Percentiles rank a stretch among this genome's conserved stretches.
phyloP scores from a whole-genome alignment of 1,140 invertebrate genomes.

The Asbolus verrucosus region DNA sequence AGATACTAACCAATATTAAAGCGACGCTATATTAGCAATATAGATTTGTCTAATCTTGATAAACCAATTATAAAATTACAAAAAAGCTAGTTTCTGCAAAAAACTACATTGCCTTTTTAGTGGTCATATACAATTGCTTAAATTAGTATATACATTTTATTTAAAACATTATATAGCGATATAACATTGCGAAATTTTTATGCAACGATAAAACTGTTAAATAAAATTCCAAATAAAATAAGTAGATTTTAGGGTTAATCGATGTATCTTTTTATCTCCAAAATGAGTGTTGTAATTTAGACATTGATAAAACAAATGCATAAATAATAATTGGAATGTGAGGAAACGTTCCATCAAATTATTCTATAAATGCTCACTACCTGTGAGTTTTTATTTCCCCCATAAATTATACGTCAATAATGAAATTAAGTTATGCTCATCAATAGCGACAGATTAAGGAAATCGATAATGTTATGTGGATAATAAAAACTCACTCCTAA shows the following conservation, averaged over 20 bases:
- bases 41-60: conserved; percentile 37
- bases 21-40: no score
- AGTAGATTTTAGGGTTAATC: conserved; percentile 17
- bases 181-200: conserved; percentile 25
- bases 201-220: background rate
- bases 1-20: conserved; percentile 37
- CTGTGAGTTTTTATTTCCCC: conserved; percentile 23
- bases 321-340: conserved; percentile 39
- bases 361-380: conserved; percentile 23
- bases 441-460: background rate
- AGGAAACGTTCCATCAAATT: conserved; percentile 26
- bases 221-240: conserved; percentile 14
- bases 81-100: conserved; percentile 47
- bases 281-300: conserved; percentile 19
- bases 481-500: conserved; percentile 35
- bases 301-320: conserved; percentile 34
- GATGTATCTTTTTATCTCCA: conserved; percentile 40
- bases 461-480: conserved; percentile 7
- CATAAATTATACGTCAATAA: conserved; percentile 14
- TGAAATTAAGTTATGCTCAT: conserved; percentile 22
- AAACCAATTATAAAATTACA: conserved; percentile 52
- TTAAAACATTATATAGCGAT: conserved; percentile 35
- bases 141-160: conserved; percentile 45
- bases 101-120: conserved; percentile 47
- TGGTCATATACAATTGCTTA: conserved; percentile 49